phyloP scores from a whole-genome alignment of 53 echinoderm and acorn worm species.

The Paelopatides confundens region DNA sequence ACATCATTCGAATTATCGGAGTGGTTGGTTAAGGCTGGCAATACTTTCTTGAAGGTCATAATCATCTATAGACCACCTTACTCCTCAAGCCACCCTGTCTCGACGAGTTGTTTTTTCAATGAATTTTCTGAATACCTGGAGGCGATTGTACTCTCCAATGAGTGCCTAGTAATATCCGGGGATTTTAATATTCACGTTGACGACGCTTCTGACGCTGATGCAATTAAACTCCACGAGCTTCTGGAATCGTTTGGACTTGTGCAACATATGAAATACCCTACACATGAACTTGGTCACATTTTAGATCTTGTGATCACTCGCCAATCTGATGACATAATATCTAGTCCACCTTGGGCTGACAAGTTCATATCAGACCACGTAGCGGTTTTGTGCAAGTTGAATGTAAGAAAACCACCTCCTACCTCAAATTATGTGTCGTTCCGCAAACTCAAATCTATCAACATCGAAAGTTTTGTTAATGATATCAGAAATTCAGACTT shows the following conservation, averaged over 20 bases:
- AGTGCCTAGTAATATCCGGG: not conserved
- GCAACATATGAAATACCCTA: not conserved
- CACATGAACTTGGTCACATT: slow-evolving; percentile 21
- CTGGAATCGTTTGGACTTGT: not conserved
- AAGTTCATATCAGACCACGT: not conserved
- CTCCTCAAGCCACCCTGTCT: too few relatives aligned
- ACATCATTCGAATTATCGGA: too few relatives aligned
- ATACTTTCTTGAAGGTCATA: not conserved
- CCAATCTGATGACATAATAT: not conserved
- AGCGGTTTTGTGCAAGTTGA: too few relatives aligned
- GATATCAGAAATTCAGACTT: too few relatives aligned
- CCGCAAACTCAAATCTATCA: too few relatives aligned
- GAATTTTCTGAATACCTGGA: slow-evolving; percentile 22
- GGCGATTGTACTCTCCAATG: too few relatives aligned
- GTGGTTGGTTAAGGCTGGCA: too few relatives aligned
- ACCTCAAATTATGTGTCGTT: too few relatives aligned
- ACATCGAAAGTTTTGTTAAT: too few relatives aligned
- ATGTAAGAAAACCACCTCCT: too few relatives aligned
- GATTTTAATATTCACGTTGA: slow-evolving; percentile 10
- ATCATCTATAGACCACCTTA: not conserved
- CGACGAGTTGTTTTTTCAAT: too few relatives aligned
- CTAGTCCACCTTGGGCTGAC: too few relatives aligned
- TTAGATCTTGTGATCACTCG: not conserved
- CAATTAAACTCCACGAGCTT: not conserved
- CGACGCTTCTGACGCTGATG: not conserved